Base-by-base conservation (phyloP, 2,113 vertebrate genomes). In the Camelus dromedarius region DNA sequence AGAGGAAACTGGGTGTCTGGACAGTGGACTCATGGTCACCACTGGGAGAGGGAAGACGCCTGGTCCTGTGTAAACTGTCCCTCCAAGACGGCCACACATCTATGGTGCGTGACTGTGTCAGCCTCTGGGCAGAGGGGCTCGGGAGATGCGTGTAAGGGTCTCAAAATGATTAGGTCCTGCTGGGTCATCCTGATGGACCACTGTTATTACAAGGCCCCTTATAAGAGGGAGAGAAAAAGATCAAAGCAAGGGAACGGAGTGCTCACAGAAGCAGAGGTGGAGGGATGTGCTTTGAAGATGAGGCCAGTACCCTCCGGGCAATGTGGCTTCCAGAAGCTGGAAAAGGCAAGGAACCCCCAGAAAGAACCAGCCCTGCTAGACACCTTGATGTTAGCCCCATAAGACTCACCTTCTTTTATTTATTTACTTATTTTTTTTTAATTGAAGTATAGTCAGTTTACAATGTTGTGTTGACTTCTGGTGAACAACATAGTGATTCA, bases 1-100 rank as follows among this genome's bases (percentile, higher is more conserved):
- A 30, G 14, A 50, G 35, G 28, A 77, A 50, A 66, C 35, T 24
- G 5, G 6, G 14, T 1, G 4, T 48, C 58, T 42, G 20, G 19
- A 19, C 6, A 35, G 19, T 3, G 3, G n/a, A 24, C 46, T 9
- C n/a, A 2, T 26, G n/a, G 6, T 20, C 3, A 6, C 30, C 5
- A 48, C 48, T 1, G 3, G 32, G 26, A 62, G 52, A 52, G 6
- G 24, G 54, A 54, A 32, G 56, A 64, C 50, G 28, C 7, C 42
- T 32, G 69, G 8, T 2, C 9, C n/a, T 54, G 13, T 50, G 35
- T 52, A 28, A 28, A 20, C 19, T 16, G 30, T 69, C 20, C 28
- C 8, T 11, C 30, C 2, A 26, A 52, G 42, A 62, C 0, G 3
- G 32, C 67, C 26, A 64, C 19, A 1, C 12, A 62, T 15, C 10